phyloP scores from a whole-genome alignment of 1,140 invertebrate genomes.

The Drosophila albomicans region DNA sequence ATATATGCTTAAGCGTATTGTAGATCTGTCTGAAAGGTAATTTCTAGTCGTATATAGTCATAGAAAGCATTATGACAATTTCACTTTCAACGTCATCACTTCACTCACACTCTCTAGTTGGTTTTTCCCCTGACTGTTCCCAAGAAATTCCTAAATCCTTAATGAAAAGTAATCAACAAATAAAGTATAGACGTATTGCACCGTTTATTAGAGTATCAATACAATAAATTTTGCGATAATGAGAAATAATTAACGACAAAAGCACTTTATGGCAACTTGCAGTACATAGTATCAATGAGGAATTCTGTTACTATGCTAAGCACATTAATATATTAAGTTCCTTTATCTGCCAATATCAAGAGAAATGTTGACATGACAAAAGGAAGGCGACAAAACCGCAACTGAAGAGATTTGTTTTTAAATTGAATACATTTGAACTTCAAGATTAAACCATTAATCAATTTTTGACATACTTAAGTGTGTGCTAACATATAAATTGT shows the following conservation, averaged over 20 bases:
- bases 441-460: constrained; percentile 6
- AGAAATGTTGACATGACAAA: constrained; percentile 12
- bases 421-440: constrained; percentile 7
- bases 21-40: too few species aligned
- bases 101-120: too few species aligned
- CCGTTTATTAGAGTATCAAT: neutral
- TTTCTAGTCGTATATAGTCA: neutral
- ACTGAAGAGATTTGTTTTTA: constrained; percentile 7
- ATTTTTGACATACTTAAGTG: neutral
- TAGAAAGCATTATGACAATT: neutral
- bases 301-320: constrained; percentile 15
- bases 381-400: neutral
- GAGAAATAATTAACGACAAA: neutral
- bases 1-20: neutral
- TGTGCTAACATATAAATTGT: neutral
- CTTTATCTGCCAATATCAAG: constrained; percentile 11
- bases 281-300: neutral
- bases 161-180: neutral
- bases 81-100: neutral
- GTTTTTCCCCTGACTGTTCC: too few species aligned
- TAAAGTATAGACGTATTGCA: neutral
- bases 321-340: neutral
- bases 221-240: constrained; percentile 4
- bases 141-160: neutral
- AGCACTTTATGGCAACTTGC: neutral